Base-by-base conservation (phyloP, 23 tunicate genomes). In the Ciona savignyi region DNA sequence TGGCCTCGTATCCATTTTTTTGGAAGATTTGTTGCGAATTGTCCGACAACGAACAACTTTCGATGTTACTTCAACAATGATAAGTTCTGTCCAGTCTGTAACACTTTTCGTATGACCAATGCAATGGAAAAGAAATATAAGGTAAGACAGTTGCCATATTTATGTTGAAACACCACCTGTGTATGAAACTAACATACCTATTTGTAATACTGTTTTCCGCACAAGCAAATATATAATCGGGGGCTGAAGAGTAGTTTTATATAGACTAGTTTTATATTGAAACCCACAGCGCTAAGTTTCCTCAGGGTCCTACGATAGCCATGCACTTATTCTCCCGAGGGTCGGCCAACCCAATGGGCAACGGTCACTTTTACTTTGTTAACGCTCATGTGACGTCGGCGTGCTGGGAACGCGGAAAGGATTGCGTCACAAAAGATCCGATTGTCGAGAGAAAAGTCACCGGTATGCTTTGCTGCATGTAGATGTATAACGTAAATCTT, bases 41-140 rank as follows among this genome's bases (percentile, higher is more conserved):
- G 28, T 30, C 77, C 77, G 32, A 72, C 77, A 1, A 42, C 77
- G n/a, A 72, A 72, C 65, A 72, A 72, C 65, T 3, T 72, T 42
- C 77, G 77, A 42, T 72, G 77, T 42, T 35, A 1, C 64, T 72
- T 72, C 25, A 30, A 72, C 65, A 51, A 51, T 56, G 77, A 72
- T 25, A 30, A 42, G 1, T 72, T 72, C 22, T 72, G 77, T 72
- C 77, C 56, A 42, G 56, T 42, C 15, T 42, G 56, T 15, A 42
- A 42, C 56, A 42, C 56, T 9, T 42, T 42, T 64, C 56, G 56
- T 15, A 42, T 42, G 56, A 42, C 56, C 15, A 42, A 9, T 9
- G 56, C 56, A 15, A 42, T 15, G 11, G 56, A 42, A 42, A 15
- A 6, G 15, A 42, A 42, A 42, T 42, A 6, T 42, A 9, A 42